Evolutionary conservation across 2,113 vertebrate genomes (phyloP).

Genomic region (Festucalex cinctus): DNA sequence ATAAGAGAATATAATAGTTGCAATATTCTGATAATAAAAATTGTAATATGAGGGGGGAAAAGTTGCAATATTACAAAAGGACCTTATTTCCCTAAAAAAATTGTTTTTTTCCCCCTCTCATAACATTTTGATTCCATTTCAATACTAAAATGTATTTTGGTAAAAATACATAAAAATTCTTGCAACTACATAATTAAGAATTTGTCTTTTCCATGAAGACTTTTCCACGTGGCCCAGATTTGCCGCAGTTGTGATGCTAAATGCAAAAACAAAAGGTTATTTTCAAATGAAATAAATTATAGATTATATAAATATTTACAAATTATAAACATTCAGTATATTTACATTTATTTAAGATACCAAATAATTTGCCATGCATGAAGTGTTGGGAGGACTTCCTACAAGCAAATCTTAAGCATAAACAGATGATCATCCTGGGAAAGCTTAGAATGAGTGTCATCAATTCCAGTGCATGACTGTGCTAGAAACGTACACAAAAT

Average conservation of each 20-base stretch:
- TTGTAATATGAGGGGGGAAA: not conserved
- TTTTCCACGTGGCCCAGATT: not conserved
- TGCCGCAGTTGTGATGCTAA: not conserved
- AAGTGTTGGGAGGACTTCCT: conserved; percentile 17
- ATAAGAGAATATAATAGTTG: not conserved
- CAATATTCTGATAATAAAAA: not conserved
- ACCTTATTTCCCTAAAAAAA: not conserved
- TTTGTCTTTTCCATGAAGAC: not conserved
- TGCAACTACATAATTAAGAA: not conserved
- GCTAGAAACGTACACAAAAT: conserved; percentile 15
- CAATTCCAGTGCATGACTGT: conserved; percentile 50
- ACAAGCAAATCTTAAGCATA: conserved; percentile 5
- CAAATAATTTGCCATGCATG: conserved; percentile 36
- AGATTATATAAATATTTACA: conserved; percentile 60
- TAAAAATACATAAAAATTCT: not conserved
- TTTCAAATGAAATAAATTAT: conserved; percentile 71
- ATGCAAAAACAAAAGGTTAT: conserved; percentile 43
- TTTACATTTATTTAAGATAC: conserved; percentile 65
- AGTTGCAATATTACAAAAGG: not conserved
- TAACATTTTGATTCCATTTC: not conserved
- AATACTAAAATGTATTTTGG: not conserved
- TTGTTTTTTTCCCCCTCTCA: too few relatives aligned
- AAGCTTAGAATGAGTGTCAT: not conserved
- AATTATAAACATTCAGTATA: conserved; percentile 53
- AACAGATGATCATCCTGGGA: not conserved